Conservation (phyloP, 1,140 invertebrate species). For the Drosophila rhopaloa region DNA sequence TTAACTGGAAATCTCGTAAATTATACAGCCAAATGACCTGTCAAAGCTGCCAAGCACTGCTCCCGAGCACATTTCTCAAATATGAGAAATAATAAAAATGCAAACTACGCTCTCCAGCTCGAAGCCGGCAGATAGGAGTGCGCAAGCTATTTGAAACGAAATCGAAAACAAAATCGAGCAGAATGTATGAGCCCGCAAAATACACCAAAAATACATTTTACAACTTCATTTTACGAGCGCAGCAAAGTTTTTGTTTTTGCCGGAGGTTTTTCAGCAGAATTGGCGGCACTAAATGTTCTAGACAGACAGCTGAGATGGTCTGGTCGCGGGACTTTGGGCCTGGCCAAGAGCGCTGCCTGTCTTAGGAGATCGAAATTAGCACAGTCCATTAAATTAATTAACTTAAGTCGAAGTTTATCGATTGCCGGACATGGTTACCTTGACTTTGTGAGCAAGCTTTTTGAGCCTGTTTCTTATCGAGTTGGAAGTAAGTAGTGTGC, state of each 20-base stretch:
- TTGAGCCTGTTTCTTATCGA: background rate
- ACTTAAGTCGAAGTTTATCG: constrained; percentile 74
- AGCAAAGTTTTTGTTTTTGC: constrained; percentile 53
- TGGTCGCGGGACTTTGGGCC: constrained; percentile 7
- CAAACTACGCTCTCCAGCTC: constrained; percentile 56
- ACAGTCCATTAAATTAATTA: constrained; percentile 78
- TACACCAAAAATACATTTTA: constrained; percentile 73
- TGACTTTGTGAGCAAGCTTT: constrained; percentile 12
- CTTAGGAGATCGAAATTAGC: constrained; percentile 68
- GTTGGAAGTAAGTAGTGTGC: background rate
- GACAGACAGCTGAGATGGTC: constrained; percentile 24
- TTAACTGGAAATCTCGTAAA: constrained; percentile 81
- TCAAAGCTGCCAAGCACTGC: constrained; percentile 45
- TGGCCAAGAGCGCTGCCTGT: constrained; percentile 51
- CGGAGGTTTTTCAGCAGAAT: constrained; percentile 36
- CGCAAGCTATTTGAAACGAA: constrained; percentile 75
- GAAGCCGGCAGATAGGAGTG: constrained; percentile 27
- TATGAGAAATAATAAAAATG: constrained; percentile 50
- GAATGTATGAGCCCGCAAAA: constrained; percentile 37
- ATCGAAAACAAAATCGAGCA: constrained; percentile 68
- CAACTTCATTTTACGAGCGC: constrained; percentile 79
- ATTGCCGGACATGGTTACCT: constrained; percentile 27
- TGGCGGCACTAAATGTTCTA: constrained; percentile 41
- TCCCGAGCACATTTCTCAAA: constrained; percentile 51
- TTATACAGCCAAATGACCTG: constrained; percentile 72